These are phyloP conservation scores for Scaptomyza flava DNA, from an alignment of 2,888 invertebrate species.

Conservation along the genomic window DNA sequence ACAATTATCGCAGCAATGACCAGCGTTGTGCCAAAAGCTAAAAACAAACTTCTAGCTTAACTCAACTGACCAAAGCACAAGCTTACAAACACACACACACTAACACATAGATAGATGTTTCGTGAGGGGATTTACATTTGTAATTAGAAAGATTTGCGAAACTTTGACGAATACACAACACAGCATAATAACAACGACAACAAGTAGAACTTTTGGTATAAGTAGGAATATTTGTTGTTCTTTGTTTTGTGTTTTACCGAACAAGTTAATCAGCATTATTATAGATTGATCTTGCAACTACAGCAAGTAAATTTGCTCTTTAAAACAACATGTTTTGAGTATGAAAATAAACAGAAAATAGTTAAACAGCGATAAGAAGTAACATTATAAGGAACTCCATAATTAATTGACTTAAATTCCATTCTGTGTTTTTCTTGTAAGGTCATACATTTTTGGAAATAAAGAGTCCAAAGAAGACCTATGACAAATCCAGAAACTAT, in stretches of 20 bases:
- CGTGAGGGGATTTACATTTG: conserved; percentile 80
- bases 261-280: not conserved
- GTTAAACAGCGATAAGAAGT: too few species aligned
- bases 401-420: too few species aligned
- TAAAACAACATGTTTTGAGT: too few species aligned
- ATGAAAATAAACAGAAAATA: too few species aligned
- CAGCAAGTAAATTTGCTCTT: too few species aligned
- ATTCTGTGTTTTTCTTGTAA: too few species aligned
- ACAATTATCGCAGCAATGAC: conserved; percentile 61
- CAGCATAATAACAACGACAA: conserved; percentile 19
- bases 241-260: not conserved
- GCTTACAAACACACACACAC: conserved; percentile 17
- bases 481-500: too few species aligned
- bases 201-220: not conserved
- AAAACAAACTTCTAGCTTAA: conserved; percentile 35
- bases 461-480: too few species aligned
- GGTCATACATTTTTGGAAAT: too few species aligned
- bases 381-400: too few species aligned
- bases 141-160: conserved; percentile 80
- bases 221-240: conserved; percentile 1
- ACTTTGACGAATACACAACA: conserved; percentile 65
- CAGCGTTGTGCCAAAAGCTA: conserved; percentile 29
- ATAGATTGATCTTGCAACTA: not conserved
- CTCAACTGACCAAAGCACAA: conserved; percentile 19
- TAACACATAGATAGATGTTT: conserved; percentile 12